Percentiles rank a stretch among this genome's conserved stretches.
phyloP scores from a whole-genome alignment of 2,888 invertebrate species.

The Myathropa florea region DNA sequence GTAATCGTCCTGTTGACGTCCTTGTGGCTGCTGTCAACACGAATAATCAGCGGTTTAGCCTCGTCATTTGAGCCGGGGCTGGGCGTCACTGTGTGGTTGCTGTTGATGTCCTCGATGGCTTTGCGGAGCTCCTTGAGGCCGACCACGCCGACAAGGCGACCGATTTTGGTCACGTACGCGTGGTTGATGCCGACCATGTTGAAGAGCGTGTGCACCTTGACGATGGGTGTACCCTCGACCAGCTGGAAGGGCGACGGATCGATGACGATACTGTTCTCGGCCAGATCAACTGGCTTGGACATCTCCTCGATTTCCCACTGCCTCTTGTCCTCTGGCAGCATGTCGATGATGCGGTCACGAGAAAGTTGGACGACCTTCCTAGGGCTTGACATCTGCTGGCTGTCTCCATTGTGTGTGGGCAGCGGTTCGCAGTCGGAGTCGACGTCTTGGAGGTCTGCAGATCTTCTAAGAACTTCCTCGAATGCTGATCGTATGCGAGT shows the following conservation, averaged over 20 bases:
- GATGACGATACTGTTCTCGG: conserved; percentile 84
- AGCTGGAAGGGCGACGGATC: conserved; percentile 99
- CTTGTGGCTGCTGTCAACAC: conserved; percentile 76
- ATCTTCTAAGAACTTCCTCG: conserved; percentile 91
- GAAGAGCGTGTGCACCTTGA: conserved; percentile 98
- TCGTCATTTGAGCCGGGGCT: conserved; percentile 73
- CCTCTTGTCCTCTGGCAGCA: conserved; percentile 95
- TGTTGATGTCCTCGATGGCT: conserved; percentile 95
- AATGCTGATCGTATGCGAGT: conserved; percentile 92
- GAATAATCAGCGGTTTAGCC: conserved; percentile 71
- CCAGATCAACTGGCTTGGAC: conserved; percentile 89
- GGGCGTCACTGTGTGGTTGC: conserved; percentile 84
- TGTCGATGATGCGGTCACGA: conserved; percentile 93
- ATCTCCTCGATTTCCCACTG: conserved; percentile 96
- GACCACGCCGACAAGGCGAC: conserved; percentile 96
- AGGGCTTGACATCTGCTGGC: conserved; percentile 83
- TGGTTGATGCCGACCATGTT: conserved; percentile 98
- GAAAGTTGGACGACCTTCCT: conserved; percentile 93
- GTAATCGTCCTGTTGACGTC: conserved; percentile 79
- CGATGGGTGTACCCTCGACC: conserved; percentile 94
- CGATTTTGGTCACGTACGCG: conserved; percentile 98
- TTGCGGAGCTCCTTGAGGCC: conserved; percentile 95
- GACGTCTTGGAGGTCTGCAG: too few species aligned
- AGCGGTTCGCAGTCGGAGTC: too few species aligned
- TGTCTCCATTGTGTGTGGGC: conserved; percentile 89